Percentiles rank a stretch among this genome's conserved stretches.
Conservation (phyloP, 2,888 invertebrate genomes). For the Exocentrus adspersus region DNA sequence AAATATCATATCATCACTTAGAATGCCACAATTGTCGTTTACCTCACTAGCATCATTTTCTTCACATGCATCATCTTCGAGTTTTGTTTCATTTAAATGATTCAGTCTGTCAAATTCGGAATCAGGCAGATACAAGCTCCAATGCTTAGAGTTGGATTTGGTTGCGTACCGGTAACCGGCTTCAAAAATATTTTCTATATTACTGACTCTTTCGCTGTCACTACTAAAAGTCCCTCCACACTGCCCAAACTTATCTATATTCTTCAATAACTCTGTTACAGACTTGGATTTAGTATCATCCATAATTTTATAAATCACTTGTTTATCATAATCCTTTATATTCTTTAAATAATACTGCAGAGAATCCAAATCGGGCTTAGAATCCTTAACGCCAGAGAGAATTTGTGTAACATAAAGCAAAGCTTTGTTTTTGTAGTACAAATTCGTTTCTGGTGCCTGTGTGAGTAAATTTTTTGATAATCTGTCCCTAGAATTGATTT, state of each 20-base stretch:
- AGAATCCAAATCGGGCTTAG: conserved; percentile 36
- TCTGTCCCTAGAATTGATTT: too few species aligned
- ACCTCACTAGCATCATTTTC: conserved; percentile 30
- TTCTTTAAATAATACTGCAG: conserved; percentile 44
- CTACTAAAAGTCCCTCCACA: not conserved
- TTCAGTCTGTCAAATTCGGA: conserved; percentile 7
- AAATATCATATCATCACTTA: not conserved
- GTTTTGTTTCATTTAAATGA: conserved; percentile 29
- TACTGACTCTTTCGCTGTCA: conserved; percentile 8
- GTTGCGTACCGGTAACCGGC: conserved; percentile 52
- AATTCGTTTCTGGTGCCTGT: conserved; percentile 19
- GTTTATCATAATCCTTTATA: conserved; percentile 37
- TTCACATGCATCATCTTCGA: conserved; percentile 35
- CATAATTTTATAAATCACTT: conserved; percentile 18
- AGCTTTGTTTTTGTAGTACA: conserved; percentile 54
- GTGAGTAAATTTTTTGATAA: too few species aligned
- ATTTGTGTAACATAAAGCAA: conserved; percentile 52
- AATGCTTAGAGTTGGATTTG: conserved; percentile 42
- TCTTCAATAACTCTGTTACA: not conserved
- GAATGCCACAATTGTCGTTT: not conserved
- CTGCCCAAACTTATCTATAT: conserved; percentile 4
- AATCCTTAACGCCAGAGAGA: conserved; percentile 30
- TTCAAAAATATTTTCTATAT: conserved; percentile 53
- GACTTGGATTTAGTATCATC: conserved; percentile 1
- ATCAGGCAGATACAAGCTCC: conserved; percentile 30